Evolutionary conservation across 2,113 vertebrate species (phyloP).

Genomic region (Prionailurus bengalensis): DNA sequence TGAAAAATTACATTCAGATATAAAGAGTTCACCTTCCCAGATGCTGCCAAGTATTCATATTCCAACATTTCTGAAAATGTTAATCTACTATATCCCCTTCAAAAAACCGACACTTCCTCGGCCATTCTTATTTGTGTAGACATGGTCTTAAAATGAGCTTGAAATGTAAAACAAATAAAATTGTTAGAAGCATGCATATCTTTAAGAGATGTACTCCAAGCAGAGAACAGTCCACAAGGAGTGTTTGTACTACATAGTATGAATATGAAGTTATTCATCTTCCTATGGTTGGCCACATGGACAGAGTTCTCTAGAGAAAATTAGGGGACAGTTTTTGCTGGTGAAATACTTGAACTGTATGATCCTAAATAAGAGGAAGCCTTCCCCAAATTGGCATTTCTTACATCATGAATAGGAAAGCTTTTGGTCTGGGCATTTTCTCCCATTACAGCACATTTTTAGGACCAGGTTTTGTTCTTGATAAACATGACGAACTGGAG

Average conservation of each 20-base stretch:
- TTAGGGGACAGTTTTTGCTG: not conserved
- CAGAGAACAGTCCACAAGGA: not conserved
- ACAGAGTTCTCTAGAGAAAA: slow-evolving; percentile 6
- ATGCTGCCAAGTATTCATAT: not conserved
- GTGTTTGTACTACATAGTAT: not conserved
- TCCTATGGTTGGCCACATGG: not conserved
- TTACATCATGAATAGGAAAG: not conserved
- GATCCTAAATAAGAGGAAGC: not conserved
- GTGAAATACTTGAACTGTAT: not conserved
- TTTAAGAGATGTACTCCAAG: not conserved
- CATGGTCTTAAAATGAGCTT: slow-evolving; percentile 24
- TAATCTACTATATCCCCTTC: not conserved
- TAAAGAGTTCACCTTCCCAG: not conserved
- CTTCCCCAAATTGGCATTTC: not conserved
- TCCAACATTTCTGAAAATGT: slow-evolving; percentile 40
- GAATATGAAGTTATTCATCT: not conserved
- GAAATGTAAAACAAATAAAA: slow-evolving; percentile 12
- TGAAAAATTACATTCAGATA: not conserved
- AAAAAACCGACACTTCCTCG: not conserved
- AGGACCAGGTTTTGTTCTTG: not conserved
- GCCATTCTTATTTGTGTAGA: slow-evolving; percentile 14
- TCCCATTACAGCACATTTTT: not conserved
- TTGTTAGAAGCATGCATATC: not conserved
- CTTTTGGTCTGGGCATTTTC: not conserved
- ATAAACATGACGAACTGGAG: not conserved